Conservation (phyloP, 2,113 vertebrate species). For the Cromileptes altivelis region DNA sequence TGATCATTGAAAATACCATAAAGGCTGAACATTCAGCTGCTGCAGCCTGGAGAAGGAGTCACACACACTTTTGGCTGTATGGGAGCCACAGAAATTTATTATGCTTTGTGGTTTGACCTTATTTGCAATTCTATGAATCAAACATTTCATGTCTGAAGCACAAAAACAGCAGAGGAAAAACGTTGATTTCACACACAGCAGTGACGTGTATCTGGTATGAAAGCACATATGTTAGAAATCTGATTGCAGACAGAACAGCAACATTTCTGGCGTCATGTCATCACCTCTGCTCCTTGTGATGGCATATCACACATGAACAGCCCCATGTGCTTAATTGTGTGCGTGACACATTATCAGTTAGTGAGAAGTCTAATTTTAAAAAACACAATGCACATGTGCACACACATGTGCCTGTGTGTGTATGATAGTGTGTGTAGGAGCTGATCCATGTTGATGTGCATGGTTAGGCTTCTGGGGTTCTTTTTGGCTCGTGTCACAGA, state of each 20-base stretch:
- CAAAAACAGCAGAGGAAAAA: slow-evolving; percentile 1
- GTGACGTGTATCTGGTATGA: slow-evolving; percentile 15
- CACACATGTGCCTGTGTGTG: too few species aligned
- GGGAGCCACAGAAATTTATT: not conserved
- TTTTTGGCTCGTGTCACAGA: not conserved
- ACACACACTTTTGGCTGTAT: not conserved
- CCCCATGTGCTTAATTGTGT: not conserved
- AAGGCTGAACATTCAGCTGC: slow-evolving; percentile 3
- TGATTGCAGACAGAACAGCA: not conserved
- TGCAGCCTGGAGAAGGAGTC: not conserved
- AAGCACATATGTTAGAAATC: not conserved
- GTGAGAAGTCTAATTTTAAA: slow-evolving; percentile 16
- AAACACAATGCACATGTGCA: not conserved
- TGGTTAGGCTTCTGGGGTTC: not conserved
- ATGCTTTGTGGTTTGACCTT: not conserved
- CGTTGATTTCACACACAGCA: not conserved
- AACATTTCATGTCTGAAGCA: not conserved
- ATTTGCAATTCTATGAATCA: slow-evolving; percentile 25
- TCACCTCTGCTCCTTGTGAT: slow-evolving; percentile 5
- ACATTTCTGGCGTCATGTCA: not conserved
- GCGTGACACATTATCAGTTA: not conserved
- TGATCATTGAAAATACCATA: not conserved
- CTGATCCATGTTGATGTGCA: not conserved
- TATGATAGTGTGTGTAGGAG: not conserved
- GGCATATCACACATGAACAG: not conserved